Evolutionary conservation across 1,140 invertebrate species (phyloP).

Genomic region (Drosophila sulfurigaster): DNA sequence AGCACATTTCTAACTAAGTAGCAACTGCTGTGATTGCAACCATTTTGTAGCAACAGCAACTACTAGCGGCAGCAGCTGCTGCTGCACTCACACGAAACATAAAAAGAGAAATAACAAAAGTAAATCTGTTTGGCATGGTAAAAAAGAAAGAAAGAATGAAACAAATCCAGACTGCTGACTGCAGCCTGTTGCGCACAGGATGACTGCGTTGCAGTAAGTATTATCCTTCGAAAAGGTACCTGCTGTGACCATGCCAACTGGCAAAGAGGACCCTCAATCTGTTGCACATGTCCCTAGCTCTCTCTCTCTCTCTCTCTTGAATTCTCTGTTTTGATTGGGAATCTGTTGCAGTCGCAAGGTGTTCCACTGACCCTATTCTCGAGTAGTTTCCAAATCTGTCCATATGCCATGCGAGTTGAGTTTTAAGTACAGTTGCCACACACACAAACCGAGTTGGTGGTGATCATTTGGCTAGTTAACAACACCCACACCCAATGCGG

Average conservation of each 20-base stretch:
- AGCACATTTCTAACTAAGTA: conserved; percentile 35
- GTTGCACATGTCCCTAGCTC: conserved; percentile 26
- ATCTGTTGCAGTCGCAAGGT: conserved; percentile 75
- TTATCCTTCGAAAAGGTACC: conserved; percentile 69
- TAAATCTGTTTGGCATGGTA: conserved; percentile 75
- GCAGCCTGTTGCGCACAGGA: background rate
- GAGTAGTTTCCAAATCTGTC: conserved; percentile 1
- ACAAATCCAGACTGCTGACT: conserved; percentile 38
- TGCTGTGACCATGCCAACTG: conserved; percentile 71
- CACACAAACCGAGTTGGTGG: background rate
- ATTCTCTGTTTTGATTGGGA: conserved; percentile 48
- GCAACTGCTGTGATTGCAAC: conserved; percentile 67
- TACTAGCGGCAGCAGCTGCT: conserved; percentile 50
- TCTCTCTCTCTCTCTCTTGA: background rate
- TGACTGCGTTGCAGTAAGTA: conserved; percentile 18
- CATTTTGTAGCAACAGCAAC: conserved; percentile 55
- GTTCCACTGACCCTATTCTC: conserved; percentile 69
- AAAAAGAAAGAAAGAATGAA: conserved; percentile 48
- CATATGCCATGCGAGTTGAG: conserved; percentile 27
- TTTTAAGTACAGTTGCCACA: conserved; percentile 48
- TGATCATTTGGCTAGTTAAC: background rate
- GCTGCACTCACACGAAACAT: conserved; percentile 36
- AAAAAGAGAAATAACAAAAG: conserved; percentile 61
- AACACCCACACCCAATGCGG: conserved; percentile 22
- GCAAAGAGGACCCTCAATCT: conserved; percentile 59